Evolutionary conservation across 2,888 invertebrate genomes (phyloP).

Genomic region (Cataglyphis altisquamis): DNA sequence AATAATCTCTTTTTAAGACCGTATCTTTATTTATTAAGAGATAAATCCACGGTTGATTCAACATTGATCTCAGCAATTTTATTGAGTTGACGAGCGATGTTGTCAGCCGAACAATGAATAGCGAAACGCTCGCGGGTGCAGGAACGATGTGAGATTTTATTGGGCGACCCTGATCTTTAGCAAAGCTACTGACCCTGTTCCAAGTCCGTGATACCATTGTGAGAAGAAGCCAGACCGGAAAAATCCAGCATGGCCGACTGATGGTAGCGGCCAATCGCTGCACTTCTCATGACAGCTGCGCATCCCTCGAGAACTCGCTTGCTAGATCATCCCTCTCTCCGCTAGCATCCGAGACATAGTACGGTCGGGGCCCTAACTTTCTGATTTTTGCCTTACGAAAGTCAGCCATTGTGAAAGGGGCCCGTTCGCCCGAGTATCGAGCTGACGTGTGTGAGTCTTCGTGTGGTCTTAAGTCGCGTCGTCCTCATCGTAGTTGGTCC

Average conservation of each 20-base stretch:
- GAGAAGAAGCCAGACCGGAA: conserved; percentile 83
- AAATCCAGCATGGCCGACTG: conserved; percentile 85
- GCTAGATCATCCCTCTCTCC: conserved; percentile 65
- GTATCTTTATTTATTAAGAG: background rate
- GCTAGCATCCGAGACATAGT: conserved; percentile 57
- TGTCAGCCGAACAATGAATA: conserved; percentile 42
- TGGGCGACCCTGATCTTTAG: conserved; percentile 60
- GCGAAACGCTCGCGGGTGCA: conserved; percentile 8
- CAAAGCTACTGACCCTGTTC: conserved; percentile 61
- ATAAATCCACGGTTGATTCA: conserved; percentile 23
- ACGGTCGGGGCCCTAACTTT: conserved; percentile 82
- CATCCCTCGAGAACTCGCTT: conserved; percentile 80
- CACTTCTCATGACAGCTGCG: conserved; percentile 83
- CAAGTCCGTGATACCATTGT: conserved; percentile 76
- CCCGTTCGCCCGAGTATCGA: conserved; percentile 68
- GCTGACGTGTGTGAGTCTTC: conserved; percentile 56
- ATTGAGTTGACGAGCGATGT: conserved; percentile 8
- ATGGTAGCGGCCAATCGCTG: conserved; percentile 80
- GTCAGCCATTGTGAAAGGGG: conserved; percentile 85
- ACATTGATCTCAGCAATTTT: conserved; percentile 18
- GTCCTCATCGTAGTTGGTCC: conserved; percentile 17
- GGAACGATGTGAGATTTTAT: conserved; percentile 37
- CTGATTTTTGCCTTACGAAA: conserved; percentile 86
- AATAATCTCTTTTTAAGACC: background rate
- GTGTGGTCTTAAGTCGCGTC: conserved; percentile 70